Conservation (phyloP, 2,888 invertebrate genomes). For the Agrochola lota region DNA sequence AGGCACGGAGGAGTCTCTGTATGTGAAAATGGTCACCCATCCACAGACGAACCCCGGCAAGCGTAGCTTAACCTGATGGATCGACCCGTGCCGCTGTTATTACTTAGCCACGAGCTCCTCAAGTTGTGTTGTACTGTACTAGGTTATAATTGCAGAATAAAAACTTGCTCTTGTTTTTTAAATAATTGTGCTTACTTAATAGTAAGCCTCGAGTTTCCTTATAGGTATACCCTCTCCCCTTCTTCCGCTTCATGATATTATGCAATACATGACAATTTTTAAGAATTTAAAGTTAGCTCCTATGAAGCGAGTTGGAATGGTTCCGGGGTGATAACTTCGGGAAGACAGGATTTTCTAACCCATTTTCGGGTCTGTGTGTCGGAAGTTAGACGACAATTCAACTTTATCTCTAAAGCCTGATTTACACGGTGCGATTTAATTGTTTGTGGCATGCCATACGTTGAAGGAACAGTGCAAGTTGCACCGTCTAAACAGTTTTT, state of each 20-base stretch:
- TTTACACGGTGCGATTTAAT: not conserved
- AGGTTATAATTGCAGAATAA: too few relatives aligned
- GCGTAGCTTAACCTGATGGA: too few relatives aligned
- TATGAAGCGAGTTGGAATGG: too few relatives aligned
- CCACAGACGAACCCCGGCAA: too few relatives aligned
- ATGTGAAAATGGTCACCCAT: too few relatives aligned
- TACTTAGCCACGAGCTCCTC: too few relatives aligned
- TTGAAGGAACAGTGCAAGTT: not conserved
- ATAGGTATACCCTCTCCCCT: not conserved
- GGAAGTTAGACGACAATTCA: not conserved
- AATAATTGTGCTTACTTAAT: not conserved
- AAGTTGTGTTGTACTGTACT: too few relatives aligned
- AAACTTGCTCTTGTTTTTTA: not conserved
- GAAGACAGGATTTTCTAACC: not conserved
- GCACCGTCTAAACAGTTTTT: too few relatives aligned
- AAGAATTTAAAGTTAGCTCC: not conserved
- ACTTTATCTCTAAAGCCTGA: not conserved
- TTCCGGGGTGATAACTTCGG: constrained; percentile 4
- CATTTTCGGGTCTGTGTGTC: not conserved
- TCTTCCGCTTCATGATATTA: not conserved
- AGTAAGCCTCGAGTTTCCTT: not conserved
- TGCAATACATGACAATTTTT: not conserved
- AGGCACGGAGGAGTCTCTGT: too few relatives aligned
- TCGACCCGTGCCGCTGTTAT: too few relatives aligned
- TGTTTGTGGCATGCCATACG: not conserved